Percentiles rank a stretch among this genome's conserved stretches.
Conservation (phyloP, 2,113 vertebrate genomes). For the Oxygymnocypris stewartii region DNA sequence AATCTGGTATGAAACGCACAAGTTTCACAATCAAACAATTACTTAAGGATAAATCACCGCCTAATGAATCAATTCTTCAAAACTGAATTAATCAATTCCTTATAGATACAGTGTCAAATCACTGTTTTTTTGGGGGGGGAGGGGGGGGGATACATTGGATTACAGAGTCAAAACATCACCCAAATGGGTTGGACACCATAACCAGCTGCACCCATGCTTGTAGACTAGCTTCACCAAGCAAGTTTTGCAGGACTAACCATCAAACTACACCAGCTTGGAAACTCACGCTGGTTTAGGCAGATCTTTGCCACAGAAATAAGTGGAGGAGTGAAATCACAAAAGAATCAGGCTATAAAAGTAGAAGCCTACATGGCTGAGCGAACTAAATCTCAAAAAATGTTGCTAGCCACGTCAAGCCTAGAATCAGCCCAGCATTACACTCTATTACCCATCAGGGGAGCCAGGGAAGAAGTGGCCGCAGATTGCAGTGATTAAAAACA, state of each 20-base stretch:
- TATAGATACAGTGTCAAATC: not conserved
- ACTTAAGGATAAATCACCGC: not conserved
- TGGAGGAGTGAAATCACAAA: conserved; percentile 1
- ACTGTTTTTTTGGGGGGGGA: not conserved
- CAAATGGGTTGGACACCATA: not conserved
- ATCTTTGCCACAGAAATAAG: not conserved
- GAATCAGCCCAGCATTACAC: conserved; percentile 33
- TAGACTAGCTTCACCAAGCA: not conserved
- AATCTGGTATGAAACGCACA: not conserved
- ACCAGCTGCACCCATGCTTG: not conserved
- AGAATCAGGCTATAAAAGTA: not conserved
- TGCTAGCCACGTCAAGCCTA: conserved; percentile 26
- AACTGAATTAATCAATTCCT: not conserved
- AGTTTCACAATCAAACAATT: not conserved
- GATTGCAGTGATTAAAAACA: conserved; percentile 53
- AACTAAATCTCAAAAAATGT: conserved; percentile 18
- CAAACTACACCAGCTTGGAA: not conserved
- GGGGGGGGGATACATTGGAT: too few relatives aligned
- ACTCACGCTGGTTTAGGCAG: not conserved
- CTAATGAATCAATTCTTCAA: not conserved
- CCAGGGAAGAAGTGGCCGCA: conserved; percentile 44
- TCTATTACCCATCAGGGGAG: conserved; percentile 43
- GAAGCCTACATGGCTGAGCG: not conserved
- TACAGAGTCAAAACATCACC: not conserved
- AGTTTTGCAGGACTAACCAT: not conserved